Evolutionary conservation across 2,797 vertebrate genomes (phyloP).

Genomic region (Malurus splendens): DNA sequence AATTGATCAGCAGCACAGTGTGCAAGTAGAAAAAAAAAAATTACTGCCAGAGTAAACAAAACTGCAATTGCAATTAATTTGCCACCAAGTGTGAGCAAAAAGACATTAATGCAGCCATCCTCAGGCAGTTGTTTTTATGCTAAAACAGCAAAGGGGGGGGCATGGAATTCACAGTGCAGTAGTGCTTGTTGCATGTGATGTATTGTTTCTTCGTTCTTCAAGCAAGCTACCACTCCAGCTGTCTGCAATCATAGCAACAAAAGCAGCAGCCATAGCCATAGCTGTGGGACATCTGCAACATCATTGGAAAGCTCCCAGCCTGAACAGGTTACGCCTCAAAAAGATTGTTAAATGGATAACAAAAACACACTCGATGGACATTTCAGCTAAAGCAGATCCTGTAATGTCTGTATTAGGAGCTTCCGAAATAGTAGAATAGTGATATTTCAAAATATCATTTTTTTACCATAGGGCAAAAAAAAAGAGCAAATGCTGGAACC

Average conservation of each 20-base stretch:
- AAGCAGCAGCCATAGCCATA: constrained; percentile 49
- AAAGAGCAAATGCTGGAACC: not conserved
- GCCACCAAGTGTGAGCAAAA: constrained; percentile 35
- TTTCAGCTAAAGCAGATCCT: not conserved
- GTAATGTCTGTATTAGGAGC: not conserved
- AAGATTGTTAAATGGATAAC: not conserved
- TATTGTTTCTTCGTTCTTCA: constrained; percentile 42
- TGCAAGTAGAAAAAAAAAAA: constrained; percentile 18
- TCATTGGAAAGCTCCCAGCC: constrained; percentile 23
- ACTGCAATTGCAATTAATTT: constrained; percentile 22
- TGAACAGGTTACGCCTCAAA: constrained; percentile 12
- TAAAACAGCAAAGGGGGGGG: not conserved
- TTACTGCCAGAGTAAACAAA: constrained; percentile 37
- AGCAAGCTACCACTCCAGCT: constrained; percentile 36
- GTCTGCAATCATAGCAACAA: constrained; percentile 58
- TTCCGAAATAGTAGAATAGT: not conserved
- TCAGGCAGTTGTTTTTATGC: constrained; percentile 25
- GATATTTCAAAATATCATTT: not conserved
- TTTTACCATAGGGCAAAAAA: not conserved
- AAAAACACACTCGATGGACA: not conserved
- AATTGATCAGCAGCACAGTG: constrained; percentile 35
- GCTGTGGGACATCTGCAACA: constrained; percentile 48
- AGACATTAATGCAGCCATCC: constrained; percentile 23
- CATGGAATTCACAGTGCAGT: not conserved
- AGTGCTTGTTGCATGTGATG: constrained; percentile 45